phyloP scores from a whole-genome alignment of 2,888 invertebrate genomes.

The Pristionchus japonicus region DNA sequence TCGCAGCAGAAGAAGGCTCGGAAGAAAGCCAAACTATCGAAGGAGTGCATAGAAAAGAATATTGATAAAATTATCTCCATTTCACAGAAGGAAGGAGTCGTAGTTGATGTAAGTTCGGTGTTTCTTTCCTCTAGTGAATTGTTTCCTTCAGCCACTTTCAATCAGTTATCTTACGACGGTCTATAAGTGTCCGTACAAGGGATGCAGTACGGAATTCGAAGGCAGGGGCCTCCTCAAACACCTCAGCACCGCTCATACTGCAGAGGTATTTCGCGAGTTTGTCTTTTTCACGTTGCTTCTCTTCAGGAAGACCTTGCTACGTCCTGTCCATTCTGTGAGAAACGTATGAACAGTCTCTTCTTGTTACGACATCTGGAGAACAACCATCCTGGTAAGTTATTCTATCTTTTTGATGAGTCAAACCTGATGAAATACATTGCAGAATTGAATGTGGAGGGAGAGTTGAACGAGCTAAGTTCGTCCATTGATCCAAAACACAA shows the following conservation, averaged over 20 bases:
- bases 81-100: constrained; percentile 7
- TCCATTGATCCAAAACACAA: not conserved
- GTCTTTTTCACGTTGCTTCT: not conserved
- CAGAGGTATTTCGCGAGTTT: not conserved
- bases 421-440: not conserved
- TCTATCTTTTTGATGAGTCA: not conserved
- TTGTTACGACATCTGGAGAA: constrained; percentile 31
- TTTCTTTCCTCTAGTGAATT: no score
- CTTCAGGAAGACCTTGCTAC: not conserved
- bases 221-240: not conserved
- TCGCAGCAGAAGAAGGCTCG: not conserved
- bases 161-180: not conserved
- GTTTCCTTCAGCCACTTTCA: not conserved
- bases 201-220: not conserved
- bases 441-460: constrained; percentile 3
- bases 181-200: constrained; percentile 7
- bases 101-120: not conserved
- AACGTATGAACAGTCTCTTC: not conserved
- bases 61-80: not conserved
- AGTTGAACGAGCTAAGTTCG: not conserved
- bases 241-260: not conserved
- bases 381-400: not conserved
- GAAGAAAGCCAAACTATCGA: not conserved
- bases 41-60: constrained; percentile 3
- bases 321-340: not conserved